Evolutionary conservation across 2,888 invertebrate species (phyloP).

Genomic region (Carterocephalus palaemon): DNA sequence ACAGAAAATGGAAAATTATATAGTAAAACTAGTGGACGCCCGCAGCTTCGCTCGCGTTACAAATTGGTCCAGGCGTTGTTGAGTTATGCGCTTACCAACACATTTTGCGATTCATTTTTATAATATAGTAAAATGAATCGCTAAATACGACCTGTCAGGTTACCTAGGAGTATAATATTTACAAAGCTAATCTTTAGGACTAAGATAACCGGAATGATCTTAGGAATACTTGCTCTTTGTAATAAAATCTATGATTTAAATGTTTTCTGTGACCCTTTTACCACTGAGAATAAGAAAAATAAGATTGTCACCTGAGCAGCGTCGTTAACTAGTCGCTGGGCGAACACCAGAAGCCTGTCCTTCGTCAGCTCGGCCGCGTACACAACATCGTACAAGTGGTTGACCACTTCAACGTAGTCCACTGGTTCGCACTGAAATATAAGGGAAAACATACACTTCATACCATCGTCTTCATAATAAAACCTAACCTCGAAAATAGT

Average conservation of each 20-base stretch:
- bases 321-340: slow-evolving; percentile 89
- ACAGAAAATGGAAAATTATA: slow-evolving; percentile 14
- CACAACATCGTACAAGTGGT: slow-evolving; percentile 87
- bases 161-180: background rate
- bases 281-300: no score
- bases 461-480: no score
- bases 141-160: no score
- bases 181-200: background rate
- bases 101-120: no score
- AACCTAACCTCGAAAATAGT: no score
- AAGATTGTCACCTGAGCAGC: slow-evolving; percentile 82
- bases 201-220: no score
- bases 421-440: slow-evolving; percentile 83
- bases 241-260: background rate
- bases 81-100: no score
- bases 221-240: no score
- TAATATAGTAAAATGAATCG: background rate
- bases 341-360: slow-evolving; percentile 87
- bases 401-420: slow-evolving; percentile 86
- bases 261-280: no score
- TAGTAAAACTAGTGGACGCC: no score
- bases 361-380: slow-evolving; percentile 84
- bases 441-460: background rate
- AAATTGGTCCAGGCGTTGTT: no score
- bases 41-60: no score